phyloP scores from a whole-genome alignment of 2,113 vertebrate genomes.

The human region GRCh38 chr1:112675001-112675500 shows the following conservation, averaged over 20 bases:
- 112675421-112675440: neutral
- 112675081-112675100: neutral
- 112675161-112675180: neutral
- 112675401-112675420: neutral
- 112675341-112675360: neutral
- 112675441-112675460: neutral
- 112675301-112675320: neutral
- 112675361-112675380: neutral
- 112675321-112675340: neutral
- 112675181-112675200: constrained; percentile 22
- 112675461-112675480: neutral
- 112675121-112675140: neutral
- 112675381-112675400: constrained; percentile 54
- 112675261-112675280: neutral
- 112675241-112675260: neutral
- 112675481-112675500: neutral
- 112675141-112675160: neutral
- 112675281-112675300: neutral
- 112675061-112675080: neutral
- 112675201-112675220: constrained; percentile 56
- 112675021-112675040: constrained; percentile 90
- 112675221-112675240: constrained; percentile 29
- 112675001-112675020: constrained; percentile 79
- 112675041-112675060: constrained; percentile 83
- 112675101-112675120: neutral